These are phyloP conservation scores for Pegea sp. DNA, from an alignment of 23 tunicate species.

Conservation along the genomic window DNA sequence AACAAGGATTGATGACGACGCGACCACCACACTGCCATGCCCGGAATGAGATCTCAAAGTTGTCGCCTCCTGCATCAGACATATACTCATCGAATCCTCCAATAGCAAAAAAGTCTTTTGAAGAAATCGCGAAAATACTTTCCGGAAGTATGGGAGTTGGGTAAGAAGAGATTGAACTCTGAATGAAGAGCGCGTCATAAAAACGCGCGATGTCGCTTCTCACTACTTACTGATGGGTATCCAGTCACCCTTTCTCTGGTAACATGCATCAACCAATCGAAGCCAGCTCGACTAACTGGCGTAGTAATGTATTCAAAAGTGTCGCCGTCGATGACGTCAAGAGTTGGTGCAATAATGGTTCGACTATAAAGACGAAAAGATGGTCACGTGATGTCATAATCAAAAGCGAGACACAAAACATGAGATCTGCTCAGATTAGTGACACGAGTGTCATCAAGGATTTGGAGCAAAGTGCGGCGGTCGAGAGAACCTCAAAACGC, in stretches of 20 bases:
- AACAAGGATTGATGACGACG: constrained; percentile 38
- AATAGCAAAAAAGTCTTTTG: constrained; percentile 20
- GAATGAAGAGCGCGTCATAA: too few species aligned
- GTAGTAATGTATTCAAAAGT: constrained; percentile 44
- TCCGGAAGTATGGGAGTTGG: constrained; percentile 62
- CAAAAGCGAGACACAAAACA: too few species aligned
- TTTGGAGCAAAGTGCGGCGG: too few species aligned
- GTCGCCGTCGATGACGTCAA: constrained; percentile 41
- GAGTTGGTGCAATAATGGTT: constrained; percentile 43
- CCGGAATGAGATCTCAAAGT: constrained; percentile 43
- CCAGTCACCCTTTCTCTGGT: constrained; percentile 48
- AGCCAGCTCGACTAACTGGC: constrained; percentile 42
- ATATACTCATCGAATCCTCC: constrained; percentile 68
- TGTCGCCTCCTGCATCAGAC: constrained; percentile 83
- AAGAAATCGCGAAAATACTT: constrained; percentile 43
- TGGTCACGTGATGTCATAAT: too few species aligned
- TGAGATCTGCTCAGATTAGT: too few species aligned
- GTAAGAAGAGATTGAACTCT: constrained; percentile 19
- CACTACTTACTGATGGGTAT: too few species aligned
- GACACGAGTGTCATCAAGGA: too few species aligned
- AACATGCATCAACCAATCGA: constrained; percentile 76
- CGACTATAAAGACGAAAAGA: constrained; percentile 13
- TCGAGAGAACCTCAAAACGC: too few species aligned
- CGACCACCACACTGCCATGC: constrained; percentile 83
- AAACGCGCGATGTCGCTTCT: too few species aligned